Conservation (phyloP, 2,113 vertebrate species). For the Silurus glanis region DNA sequence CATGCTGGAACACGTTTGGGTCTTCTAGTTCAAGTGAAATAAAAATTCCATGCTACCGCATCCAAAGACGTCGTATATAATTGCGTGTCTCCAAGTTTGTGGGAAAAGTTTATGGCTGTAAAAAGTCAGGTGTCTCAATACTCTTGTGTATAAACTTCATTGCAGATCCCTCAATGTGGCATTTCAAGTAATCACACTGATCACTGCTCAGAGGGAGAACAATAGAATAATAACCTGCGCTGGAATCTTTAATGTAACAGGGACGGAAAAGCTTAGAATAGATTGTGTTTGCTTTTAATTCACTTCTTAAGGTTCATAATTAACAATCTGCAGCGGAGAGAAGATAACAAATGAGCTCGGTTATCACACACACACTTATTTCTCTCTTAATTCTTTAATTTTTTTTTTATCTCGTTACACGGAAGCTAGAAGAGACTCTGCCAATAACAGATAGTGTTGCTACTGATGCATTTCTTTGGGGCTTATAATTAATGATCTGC, state of each 20-base stretch:
- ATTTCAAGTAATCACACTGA: background rate
- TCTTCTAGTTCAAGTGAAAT: too few relatives aligned
- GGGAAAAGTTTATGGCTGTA: too few relatives aligned
- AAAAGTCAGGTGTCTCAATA: background rate
- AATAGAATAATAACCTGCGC: background rate
- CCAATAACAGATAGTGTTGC: background rate
- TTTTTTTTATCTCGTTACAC: background rate
- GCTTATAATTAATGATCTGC: slow-evolving; percentile 4
- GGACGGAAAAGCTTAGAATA: background rate
- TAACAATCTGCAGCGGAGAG: background rate
- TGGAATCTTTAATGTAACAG: background rate
- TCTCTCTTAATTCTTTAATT: background rate
- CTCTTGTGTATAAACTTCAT: background rate
- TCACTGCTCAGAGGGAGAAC: background rate
- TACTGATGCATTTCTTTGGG: background rate
- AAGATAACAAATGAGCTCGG: slow-evolving; percentile 6
- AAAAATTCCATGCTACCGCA: too few relatives aligned
- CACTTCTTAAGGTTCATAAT: slow-evolving; percentile 26
- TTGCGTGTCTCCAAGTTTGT: too few relatives aligned
- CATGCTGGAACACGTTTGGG: too few relatives aligned
- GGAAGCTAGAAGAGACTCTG: background rate
- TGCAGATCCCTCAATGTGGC: background rate
- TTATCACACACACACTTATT: slow-evolving; percentile 1
- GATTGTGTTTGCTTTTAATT: slow-evolving; percentile 14
- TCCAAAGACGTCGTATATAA: too few relatives aligned